phyloP scores from a whole-genome alignment of 2,113 vertebrate species.

The Hyla sarda region DNA sequence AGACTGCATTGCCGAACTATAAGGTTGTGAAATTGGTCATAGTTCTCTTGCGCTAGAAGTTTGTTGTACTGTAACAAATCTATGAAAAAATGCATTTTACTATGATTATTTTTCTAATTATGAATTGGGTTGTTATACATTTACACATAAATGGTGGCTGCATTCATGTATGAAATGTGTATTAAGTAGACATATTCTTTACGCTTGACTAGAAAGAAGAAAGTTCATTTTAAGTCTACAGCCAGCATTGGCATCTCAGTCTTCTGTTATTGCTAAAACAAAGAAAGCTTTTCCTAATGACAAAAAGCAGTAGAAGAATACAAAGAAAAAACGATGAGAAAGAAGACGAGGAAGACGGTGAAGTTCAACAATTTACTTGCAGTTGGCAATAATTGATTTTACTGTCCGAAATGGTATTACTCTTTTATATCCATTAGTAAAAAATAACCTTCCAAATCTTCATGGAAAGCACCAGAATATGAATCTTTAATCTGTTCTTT shows the following conservation, averaged over 20 bases:
- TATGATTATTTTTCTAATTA: not conserved
- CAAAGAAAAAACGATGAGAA: not conserved
- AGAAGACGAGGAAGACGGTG: not conserved
- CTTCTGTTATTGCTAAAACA: not conserved
- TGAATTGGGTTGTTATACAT: not conserved
- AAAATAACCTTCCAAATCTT: not conserved
- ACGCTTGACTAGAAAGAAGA: not conserved
- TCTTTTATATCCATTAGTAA: not conserved
- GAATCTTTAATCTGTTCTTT: constrained; percentile 12
- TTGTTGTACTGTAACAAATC: not conserved
- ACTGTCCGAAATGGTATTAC: not conserved
- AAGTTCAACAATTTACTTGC: not conserved
- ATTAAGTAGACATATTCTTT: not conserved
- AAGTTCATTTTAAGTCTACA: not conserved
- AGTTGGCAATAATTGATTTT: not conserved
- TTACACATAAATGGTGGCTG: not conserved
- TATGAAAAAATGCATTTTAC: not conserved
- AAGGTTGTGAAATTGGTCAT: not conserved
- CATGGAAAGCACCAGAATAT: not conserved
- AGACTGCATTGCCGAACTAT: too few species aligned
- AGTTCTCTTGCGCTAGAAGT: not conserved
- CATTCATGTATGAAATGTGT: not conserved
- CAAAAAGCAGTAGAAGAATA: not conserved
- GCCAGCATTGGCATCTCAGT: not conserved
- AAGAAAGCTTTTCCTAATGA: not conserved